A percentile compares a stretch with the other conserved stretches of the same genome.
Evolutionary conservation across 2,797 vertebrate genomes (phyloP).

Genomic region (Sebastes hubbsi): DNA sequence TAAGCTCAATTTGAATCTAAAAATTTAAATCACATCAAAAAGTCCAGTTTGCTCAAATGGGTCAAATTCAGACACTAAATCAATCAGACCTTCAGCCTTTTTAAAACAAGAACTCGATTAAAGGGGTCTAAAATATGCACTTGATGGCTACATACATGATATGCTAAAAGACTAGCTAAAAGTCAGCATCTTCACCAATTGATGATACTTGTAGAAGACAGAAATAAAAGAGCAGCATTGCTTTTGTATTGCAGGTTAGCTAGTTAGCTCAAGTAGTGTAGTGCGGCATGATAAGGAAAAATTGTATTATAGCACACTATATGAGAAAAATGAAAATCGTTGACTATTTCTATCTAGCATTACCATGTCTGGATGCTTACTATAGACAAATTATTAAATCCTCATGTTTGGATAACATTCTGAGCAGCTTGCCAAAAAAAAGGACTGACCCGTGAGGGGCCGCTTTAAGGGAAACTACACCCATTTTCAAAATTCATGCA

Average conservation of each 20-base stretch:
- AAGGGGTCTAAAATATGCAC: background rate
- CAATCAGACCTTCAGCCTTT: background rate
- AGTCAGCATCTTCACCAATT: background rate
- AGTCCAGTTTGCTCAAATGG: background rate
- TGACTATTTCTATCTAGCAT: background rate
- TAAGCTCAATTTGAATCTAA: background rate
- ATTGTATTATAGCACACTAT: background rate
- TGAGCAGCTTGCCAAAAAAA: background rate
- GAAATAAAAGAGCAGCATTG: background rate
- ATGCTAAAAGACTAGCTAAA: background rate
- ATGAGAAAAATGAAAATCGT: background rate
- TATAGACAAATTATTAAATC: background rate
- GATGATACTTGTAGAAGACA: background rate
- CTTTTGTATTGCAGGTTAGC: background rate
- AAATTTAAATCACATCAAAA: background rate
- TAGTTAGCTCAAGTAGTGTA: background rate
- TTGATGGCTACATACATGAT: background rate
- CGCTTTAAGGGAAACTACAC: too few relatives aligned
- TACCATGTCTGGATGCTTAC: background rate
- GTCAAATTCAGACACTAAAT: background rate
- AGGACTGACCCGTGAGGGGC: background rate
- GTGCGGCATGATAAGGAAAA: background rate
- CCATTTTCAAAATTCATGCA: too few relatives aligned
- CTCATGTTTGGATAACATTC: background rate
- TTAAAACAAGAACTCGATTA: background rate